These are phyloP conservation scores for Borostomias antarcticus DNA, from an alignment of 2,797 vertebrate species.

Conservation along the genomic window DNA sequence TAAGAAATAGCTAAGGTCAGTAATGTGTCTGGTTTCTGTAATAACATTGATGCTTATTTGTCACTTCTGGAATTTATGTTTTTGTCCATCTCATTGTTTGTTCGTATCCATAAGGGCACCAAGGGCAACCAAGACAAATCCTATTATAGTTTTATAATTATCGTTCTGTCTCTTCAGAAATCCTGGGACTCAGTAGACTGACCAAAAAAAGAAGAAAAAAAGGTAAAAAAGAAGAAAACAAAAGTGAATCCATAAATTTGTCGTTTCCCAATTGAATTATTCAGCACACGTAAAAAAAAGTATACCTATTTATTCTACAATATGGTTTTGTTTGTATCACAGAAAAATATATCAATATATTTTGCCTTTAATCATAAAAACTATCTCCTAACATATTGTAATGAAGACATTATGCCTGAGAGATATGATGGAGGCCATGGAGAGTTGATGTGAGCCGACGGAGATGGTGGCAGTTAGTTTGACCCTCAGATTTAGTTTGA, in stretches of 20 bases:
- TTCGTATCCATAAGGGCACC: constrained; percentile 33
- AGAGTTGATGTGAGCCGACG: constrained; percentile 33
- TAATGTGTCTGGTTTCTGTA: no score
- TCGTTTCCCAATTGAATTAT: constrained; percentile 20
- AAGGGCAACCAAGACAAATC: background rate
- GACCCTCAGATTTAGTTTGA: no score
- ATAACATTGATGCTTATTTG: background rate
- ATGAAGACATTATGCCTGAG: constrained; percentile 61
- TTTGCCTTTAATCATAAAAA: constrained; percentile 46
- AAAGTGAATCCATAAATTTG: constrained; percentile 18
- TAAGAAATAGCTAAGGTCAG: no score
- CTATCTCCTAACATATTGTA: no score
- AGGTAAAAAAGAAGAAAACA: constrained; percentile 10
- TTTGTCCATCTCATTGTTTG: constrained; percentile 19
- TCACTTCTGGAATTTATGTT: constrained; percentile 1
- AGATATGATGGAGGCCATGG: constrained; percentile 45
- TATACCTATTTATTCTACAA: no score
- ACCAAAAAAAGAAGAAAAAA: no score
- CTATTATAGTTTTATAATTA: background rate
- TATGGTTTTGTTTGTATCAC: no score
- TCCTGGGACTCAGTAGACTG: constrained; percentile 28
- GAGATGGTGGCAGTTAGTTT: no score
- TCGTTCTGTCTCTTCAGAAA: constrained; percentile 2
- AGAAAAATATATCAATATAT: background rate
- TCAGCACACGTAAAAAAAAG: background rate